Evolutionary conservation across 1,140 invertebrate genomes (phyloP).

Genomic region (Drosophila tropicalis): DNA sequence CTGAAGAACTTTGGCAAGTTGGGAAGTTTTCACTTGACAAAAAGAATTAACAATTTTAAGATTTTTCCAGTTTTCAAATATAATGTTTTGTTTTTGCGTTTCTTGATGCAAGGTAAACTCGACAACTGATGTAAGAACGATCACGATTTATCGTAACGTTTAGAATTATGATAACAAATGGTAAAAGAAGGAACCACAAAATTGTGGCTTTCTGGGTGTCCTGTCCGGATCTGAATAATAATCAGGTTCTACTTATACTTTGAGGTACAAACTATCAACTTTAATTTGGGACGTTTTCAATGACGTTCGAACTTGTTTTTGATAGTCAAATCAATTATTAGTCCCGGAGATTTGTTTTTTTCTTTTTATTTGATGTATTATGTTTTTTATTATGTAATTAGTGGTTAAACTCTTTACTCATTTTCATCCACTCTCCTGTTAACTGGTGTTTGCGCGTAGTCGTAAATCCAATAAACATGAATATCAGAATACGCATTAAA

Average conservation of each 20-base stretch:
- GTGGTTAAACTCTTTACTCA: constrained; percentile 1
- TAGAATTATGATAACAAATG: constrained; percentile 63
- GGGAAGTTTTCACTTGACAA: too few relatives aligned
- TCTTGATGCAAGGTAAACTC: too few relatives aligned
- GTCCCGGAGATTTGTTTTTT: neutral
- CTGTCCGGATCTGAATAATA: too few relatives aligned
- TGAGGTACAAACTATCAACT: neutral
- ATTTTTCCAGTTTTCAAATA: too few relatives aligned
- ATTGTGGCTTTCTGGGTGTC: too few relatives aligned
- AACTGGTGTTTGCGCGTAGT: constrained; percentile 9
- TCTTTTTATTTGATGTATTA: neutral
- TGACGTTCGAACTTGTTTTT: neutral
- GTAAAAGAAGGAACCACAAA: neutral
- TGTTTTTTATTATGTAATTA: constrained; percentile 8
- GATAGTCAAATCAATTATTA: neutral
- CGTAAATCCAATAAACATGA: constrained; percentile 30
- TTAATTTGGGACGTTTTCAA: neutral
- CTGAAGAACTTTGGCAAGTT: too few relatives aligned
- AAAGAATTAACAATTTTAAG: too few relatives aligned
- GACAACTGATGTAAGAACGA: too few relatives aligned
- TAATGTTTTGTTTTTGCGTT: too few relatives aligned
- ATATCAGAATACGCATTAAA: constrained; percentile 45
- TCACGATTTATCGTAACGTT: constrained; percentile 18
- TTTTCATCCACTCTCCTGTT: neutral
- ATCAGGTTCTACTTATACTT: too few relatives aligned